Evolutionary conservation across 2,888 invertebrate genomes (phyloP).

Genomic region (Aspidiotus destructor): DNA sequence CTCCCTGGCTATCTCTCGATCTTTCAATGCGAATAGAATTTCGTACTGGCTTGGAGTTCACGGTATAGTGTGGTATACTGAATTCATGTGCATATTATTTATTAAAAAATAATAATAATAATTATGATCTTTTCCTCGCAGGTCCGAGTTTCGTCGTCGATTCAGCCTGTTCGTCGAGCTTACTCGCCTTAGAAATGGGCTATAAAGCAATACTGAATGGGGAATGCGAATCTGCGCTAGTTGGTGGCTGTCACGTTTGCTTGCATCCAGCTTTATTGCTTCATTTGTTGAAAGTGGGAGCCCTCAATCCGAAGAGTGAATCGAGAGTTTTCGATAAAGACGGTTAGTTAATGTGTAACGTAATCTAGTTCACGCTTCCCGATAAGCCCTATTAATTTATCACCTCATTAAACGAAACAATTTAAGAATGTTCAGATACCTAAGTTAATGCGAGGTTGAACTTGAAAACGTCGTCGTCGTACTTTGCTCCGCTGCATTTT

Average conservation of each 20-base stretch:
- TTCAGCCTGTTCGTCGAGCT: conserved; percentile 25
- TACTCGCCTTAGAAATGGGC: conserved; percentile 14
- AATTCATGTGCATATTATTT: neutral
- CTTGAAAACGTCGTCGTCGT: too few relatives aligned
- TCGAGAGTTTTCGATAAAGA: conserved; percentile 26
- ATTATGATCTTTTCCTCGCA: neutral
- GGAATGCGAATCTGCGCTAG: conserved; percentile 28
- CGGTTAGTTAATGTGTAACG: conserved; percentile 3
- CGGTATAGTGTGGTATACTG: conserved; percentile 12
- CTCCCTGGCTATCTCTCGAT: conserved; percentile 10
- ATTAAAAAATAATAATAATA: neutral
- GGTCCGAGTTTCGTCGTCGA: conserved; percentile 25
- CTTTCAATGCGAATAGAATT: conserved; percentile 26
- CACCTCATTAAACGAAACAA: too few relatives aligned
- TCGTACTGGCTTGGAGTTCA: conserved; percentile 30
- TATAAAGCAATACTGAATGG: conserved; percentile 20
- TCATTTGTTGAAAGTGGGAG: conserved; percentile 26
- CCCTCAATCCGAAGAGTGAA: conserved; percentile 22
- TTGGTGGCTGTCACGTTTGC: conserved; percentile 26
- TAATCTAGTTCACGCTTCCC: too few relatives aligned
- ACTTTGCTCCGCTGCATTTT: too few relatives aligned
- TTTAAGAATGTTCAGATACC: too few relatives aligned
- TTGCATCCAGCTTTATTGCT: conserved; percentile 18
- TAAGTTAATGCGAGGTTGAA: too few relatives aligned
- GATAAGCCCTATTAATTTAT: too few relatives aligned